phyloP scores from a whole-genome alignment of 1,140 invertebrate species.

The Trichogramma pretiosum region DNA sequence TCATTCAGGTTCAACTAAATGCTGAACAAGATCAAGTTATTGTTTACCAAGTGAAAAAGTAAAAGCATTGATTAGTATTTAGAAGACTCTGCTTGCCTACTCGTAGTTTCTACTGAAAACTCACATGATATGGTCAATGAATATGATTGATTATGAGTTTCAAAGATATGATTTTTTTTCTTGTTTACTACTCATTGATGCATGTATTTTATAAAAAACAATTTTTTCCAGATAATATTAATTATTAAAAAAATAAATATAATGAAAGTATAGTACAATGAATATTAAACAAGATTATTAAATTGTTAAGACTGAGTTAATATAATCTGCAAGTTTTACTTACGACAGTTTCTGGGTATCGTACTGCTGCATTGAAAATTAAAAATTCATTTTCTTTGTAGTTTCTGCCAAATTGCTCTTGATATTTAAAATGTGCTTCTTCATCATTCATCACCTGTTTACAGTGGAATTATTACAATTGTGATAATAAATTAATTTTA shows the following conservation, averaged over 20 bases:
- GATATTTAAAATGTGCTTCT: slow-evolving; percentile 56
- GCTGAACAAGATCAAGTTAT: slow-evolving; percentile 46
- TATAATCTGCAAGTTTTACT: slow-evolving; percentile 29
- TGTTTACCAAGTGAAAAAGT: slow-evolving; percentile 39
- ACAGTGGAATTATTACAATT: slow-evolving; percentile 3
- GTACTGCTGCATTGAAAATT: slow-evolving; percentile 70
- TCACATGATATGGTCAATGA: slow-evolving; percentile 43
- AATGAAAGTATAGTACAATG: too few species aligned
- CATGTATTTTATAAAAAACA: too few species aligned
- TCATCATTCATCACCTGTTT: slow-evolving; percentile 53
- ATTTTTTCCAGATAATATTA: too few species aligned
- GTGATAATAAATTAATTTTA: too few species aligned
- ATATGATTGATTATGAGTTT: slow-evolving; percentile 28
- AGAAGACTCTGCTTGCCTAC: slow-evolving; percentile 42
- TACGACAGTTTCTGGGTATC: slow-evolving; percentile 64
- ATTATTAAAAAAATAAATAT: too few species aligned
- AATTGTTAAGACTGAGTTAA: too few species aligned
- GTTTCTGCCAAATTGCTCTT: slow-evolving; percentile 75
- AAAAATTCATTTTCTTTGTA: slow-evolving; percentile 68
- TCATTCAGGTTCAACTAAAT: slow-evolving; percentile 40
- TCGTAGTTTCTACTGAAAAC: slow-evolving; percentile 46
- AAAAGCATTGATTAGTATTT: slow-evolving; percentile 24
- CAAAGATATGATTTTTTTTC: too few species aligned
- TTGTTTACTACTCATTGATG: too few species aligned
- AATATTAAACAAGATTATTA: too few species aligned